Percentiles rank a stretch among this genome's conserved stretches.
Conservation (phyloP, 2,113 vertebrate species). For the Capreolus pygargus region DNA sequence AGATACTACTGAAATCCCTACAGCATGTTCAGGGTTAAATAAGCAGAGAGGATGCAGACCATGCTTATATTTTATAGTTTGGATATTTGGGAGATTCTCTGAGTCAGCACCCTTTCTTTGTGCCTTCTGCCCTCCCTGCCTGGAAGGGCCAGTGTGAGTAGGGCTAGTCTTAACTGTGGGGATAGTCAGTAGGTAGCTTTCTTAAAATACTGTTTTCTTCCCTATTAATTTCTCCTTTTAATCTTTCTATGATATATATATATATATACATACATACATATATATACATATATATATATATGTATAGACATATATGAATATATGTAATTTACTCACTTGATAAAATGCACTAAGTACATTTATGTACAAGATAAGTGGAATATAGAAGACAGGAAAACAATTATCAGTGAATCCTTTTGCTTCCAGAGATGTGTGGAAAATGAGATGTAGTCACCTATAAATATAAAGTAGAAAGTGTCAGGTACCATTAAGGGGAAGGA, state of each 20-base stretch:
- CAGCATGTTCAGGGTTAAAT: background rate
- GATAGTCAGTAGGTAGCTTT: background rate
- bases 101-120: background rate
- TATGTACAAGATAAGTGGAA: background rate
- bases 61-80: background rate
- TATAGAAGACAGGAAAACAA: slow-evolving; percentile 3
- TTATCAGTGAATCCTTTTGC: background rate
- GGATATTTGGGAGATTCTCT: background rate
- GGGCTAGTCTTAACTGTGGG: background rate
- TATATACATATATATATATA: background rate
- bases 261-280: no score
- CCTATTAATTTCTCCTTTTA: background rate
- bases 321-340: background rate
- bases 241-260: background rate
- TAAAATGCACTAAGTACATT: background rate
- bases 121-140: background rate
- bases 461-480: background rate
- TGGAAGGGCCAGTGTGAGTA: background rate
- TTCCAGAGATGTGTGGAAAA: background rate
- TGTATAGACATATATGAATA: background rate
- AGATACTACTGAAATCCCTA: background rate
- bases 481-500: background rate
- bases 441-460: background rate
- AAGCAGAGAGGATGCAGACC: background rate
- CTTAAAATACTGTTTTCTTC: background rate